Evolutionary conservation across 2,888 invertebrate species (phyloP), one percentile per base, ranked within the genome.

Genomic region (Griposia aprilina): DNA sequence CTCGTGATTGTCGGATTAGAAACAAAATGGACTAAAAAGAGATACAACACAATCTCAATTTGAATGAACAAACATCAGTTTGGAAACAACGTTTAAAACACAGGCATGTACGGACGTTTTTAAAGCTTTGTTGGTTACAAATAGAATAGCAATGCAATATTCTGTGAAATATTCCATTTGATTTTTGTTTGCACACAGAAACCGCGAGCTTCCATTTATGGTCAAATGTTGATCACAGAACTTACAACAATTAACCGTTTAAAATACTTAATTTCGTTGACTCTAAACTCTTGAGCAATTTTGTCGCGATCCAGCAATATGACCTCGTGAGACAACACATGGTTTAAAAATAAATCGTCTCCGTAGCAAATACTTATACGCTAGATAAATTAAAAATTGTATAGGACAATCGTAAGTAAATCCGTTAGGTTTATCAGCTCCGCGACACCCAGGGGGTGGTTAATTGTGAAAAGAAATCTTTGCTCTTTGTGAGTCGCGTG

Each of bases 381-480:
- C 45, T 41, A 20, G 23, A 15, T 23, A 74, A 23, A 55, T 36
- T 23, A 55, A 74, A 74, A 26, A 36, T 48, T 71, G 50, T 80
- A 79, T 86, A 81, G 68, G 70, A 69, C 91, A 92, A 91, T 91
- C 89, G 89, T 90, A 90, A 91, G 91, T 92, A 92, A 94, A 94
- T 93, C 93, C 92, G 91, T 90, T 90, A 89, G 89, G 93, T 95
- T 94, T 94, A 96, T 96, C 96, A 95, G 94, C 93, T 90, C 90
- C 87, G 92, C 91, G 90, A 92, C 95, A 94, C 94, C 93, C 94
- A 90, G 84, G 91, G 96, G 95, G 95, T 94, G 94, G 94, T 96
- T 97, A 97, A 97, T 97, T 97, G 96, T 96, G 96, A 96, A 96
- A 96, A 97, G 97, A 97, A 97, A 97, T 97, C 96, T 96, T 96